Percentiles rank a stretch among this genome's conserved stretches.
Conservation (phyloP, 2,113 vertebrate genomes). For the Hassar affinis region DNA sequence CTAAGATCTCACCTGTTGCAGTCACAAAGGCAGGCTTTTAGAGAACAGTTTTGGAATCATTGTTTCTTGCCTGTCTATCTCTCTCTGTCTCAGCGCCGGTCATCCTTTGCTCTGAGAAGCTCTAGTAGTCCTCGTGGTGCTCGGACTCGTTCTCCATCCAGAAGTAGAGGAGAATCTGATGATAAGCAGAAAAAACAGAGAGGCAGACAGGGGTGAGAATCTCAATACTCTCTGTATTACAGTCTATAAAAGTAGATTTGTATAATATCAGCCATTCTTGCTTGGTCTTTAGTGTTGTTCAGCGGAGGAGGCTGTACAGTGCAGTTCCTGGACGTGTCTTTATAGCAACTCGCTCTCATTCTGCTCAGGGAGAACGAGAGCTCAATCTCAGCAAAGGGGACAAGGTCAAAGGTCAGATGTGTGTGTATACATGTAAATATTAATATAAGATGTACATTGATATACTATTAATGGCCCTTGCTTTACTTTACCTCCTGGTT, state of each 20-base stretch:
- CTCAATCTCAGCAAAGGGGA: slow-evolving; percentile 88
- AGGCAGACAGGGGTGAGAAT: slow-evolving; percentile 76
- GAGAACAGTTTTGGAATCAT: neutral
- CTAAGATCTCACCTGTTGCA: neutral
- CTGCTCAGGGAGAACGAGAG: slow-evolving; percentile 82
- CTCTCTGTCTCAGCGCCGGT: slow-evolving; percentile 61
- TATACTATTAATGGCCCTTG: neutral
- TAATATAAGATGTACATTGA: neutral
- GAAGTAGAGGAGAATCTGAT: slow-evolving; percentile 75
- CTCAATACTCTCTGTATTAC: neutral
- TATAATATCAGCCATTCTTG: neutral
- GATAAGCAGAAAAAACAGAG: slow-evolving; percentile 79
- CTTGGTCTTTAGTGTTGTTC: slow-evolving; percentile 61
- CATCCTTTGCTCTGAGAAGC: slow-evolving; percentile 81
- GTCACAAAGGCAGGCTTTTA: neutral
- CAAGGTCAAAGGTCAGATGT: slow-evolving; percentile 84
- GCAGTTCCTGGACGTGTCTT: slow-evolving; percentile 87
- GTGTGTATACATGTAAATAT: slow-evolving; percentile 1
- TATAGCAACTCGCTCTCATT: slow-evolving; percentile 82
- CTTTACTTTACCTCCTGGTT: neutral
- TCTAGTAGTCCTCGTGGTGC: slow-evolving; percentile 85
- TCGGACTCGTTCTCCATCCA: slow-evolving; percentile 85
- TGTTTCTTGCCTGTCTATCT: neutral
- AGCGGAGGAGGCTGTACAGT: slow-evolving; percentile 84
- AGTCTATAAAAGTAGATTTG: neutral